Percentiles rank a stretch among this genome's conserved stretches.
Evolutionary conservation across 2,113 vertebrate species (phyloP).

Genomic region (Tinamus guttatus): DNA sequence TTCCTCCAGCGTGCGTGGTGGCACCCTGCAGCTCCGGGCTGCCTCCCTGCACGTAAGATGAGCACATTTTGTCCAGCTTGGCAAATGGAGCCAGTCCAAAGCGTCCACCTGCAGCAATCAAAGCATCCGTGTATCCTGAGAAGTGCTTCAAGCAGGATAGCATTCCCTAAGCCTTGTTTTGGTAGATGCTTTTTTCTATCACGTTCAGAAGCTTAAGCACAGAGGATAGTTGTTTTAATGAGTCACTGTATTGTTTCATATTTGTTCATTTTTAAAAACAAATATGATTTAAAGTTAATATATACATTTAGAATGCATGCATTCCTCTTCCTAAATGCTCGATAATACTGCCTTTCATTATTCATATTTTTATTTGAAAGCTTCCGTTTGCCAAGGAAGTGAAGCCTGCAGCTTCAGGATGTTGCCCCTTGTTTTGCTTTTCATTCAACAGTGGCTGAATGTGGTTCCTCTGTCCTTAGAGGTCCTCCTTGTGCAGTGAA

Average conservation of each 20-base stretch:
- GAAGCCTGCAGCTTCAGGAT: neutral
- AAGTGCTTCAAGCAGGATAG: neutral
- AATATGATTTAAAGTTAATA: neutral
- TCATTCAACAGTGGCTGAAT: neutral
- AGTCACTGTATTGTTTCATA: neutral
- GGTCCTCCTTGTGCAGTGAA: neutral
- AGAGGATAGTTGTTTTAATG: neutral
- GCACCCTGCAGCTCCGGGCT: neutral
- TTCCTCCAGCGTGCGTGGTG: neutral
- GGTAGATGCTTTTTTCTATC: neutral
- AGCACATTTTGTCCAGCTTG: neutral
- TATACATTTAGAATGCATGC: neutral
- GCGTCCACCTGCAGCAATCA: neutral
- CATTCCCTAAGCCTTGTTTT: neutral
- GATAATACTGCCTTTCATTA: neutral
- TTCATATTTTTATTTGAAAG: neutral
- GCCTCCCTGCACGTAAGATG: neutral
- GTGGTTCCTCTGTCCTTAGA: neutral
- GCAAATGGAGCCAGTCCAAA: neutral
- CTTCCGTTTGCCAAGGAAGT: neutral
- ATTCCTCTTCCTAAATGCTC: neutral
- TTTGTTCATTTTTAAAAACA: neutral
- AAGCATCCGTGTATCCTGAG: accelerated
- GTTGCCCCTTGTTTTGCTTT: neutral
- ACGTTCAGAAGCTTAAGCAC: neutral